Conservation (phyloP, 2,888 invertebrate genomes). For the Calephelis perditalis region DNA sequence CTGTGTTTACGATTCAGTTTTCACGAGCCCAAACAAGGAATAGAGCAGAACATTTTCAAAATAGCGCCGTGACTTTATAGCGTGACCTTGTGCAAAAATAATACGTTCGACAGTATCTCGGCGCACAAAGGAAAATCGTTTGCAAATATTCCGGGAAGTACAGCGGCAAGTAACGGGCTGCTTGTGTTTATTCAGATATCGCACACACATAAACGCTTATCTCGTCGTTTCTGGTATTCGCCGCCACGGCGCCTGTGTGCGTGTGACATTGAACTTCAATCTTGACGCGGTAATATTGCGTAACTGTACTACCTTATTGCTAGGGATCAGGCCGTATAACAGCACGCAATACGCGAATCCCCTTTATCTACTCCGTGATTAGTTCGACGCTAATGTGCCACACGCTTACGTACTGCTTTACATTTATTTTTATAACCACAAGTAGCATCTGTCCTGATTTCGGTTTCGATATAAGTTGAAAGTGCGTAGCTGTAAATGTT, state of each 20-base stretch:
- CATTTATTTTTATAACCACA: too few relatives aligned
- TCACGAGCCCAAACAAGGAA: slow-evolving; percentile 9
- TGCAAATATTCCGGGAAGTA: slow-evolving; percentile 70
- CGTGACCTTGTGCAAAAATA: slow-evolving; percentile 61
- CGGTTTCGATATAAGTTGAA: too few relatives aligned
- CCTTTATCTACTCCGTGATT: slow-evolving; percentile 2
- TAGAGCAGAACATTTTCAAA: slow-evolving; percentile 35
- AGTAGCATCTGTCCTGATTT: too few relatives aligned
- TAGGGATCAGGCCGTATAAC: slow-evolving; percentile 20
- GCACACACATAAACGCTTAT: slow-evolving; percentile 39
- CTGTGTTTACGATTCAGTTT: neutral
- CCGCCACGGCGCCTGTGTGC: slow-evolving; percentile 40
- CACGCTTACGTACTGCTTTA: too few relatives aligned
- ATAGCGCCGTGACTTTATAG: slow-evolving; percentile 51
- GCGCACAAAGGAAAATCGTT: slow-evolving; percentile 55
- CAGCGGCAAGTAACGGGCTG: slow-evolving; percentile 71
- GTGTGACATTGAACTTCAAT: slow-evolving; percentile 77
- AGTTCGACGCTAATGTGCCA: neutral
- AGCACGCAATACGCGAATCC: slow-evolving; percentile 3
- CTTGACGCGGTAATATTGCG: slow-evolving; percentile 70
- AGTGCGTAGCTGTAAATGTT: too few relatives aligned
- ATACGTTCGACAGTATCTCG: slow-evolving; percentile 47
- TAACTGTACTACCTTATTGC: slow-evolving; percentile 40
- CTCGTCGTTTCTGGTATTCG: neutral
- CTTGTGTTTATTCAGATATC: slow-evolving; percentile 66